Base-by-base conservation (phyloP, 2,797 vertebrate species). In the Cheirogaleus major region DNA sequence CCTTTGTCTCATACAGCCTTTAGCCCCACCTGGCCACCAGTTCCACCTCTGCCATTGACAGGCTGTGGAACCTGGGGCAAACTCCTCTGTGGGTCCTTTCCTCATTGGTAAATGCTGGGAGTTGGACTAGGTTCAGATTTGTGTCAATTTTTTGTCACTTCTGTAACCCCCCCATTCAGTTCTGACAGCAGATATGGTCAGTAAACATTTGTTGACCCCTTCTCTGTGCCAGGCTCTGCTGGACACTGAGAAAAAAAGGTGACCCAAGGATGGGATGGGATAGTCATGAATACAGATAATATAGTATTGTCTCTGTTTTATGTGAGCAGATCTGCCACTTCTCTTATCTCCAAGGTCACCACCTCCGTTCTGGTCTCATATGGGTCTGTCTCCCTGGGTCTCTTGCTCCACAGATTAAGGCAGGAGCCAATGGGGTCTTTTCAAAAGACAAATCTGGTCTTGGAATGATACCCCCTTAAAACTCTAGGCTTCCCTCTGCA, bases 361-460 rank as follows among this genome's bases (percentile, higher is more conserved):
- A 80, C 30, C 61, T n/a, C 72, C 50, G 45, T 88, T 83, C 55
- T 93, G 35, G 13, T 85, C 61, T 86, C 43, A 13, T 63, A 63
- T 15, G 15, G 61, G 61, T 63, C 27, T 32, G 41, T 83, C 75
- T 94, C 30, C 25, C 13, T 63, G 59, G 52, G 67, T 84, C 14
- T 81, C 41, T 84, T 93, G 65, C 59, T 91, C 13, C 38, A 23
- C 7, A 48, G 67, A 87, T 83, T 27, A 27, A n/a, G 35, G 15
- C 0, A 78, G 30, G 30, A 85, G 76, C 38, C 67, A 93, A 12
- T 75, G 22, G 17, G 15, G 8, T 50, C 70, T 92, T 95, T 90
- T 92, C 22, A 45, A 87, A 96, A 92, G 61, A 79, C 38, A 75
- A n/a, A 50, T 43, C 48, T 94, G 72, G 82, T 65, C 89, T 69